Evolutionary conservation across 30 jellyfish, hydroid and myxozoan genomes (phyloP), one percentile per base, ranked within the genome.

Genomic region (Aurelia sp.): DNA sequence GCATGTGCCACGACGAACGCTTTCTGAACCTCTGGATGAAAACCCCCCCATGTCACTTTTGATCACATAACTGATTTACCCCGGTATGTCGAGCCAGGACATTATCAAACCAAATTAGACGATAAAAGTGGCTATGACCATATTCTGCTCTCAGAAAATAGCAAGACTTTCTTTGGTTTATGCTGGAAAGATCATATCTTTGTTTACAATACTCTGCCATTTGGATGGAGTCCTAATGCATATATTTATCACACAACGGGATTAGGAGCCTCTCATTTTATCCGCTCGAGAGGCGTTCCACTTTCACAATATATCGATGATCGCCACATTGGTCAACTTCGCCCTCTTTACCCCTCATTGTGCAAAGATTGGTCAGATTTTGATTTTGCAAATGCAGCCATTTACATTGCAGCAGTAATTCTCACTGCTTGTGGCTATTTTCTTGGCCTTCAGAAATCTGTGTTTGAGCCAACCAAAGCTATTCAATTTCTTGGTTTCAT

Each of bases 1-100:
- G 63, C 4, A 71, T 71, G 81, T 71, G 81, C 40, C 81, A 41
- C 47, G 35, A 71, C 17, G 81, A 71, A 50, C 11, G 81, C 7
- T 41, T 22, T 23, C 13, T 66, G 15, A 66, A 66, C 59, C 6
- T 11, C 5, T 66, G 44, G 77, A 66, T 66, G 51, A 66, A 27
- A 35, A 16, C n/a, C 17, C 77, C 44, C 11, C 55, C 23, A 10
- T 17, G 40, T 41, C 12, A 27, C 31, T n/a, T 3, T 71, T 22
- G 81, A 71, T 60, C 62, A 30, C 40, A 71, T 71, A 9, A 31
- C 81, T 3, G 81, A 71, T 22, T 37, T 71, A 10, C 81, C 66
- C 0, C 64, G 81, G 11, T 71, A 71, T 17, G 81, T 71, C 17
- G 51, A 27, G 15, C 30, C 37, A 17, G 18, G 18, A 4, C 81